A percentile compares a stretch with the other conserved stretches of the same genome.
Conservation (phyloP, 2,797 vertebrate genomes). For the Notamacropus eugenii region DNA sequence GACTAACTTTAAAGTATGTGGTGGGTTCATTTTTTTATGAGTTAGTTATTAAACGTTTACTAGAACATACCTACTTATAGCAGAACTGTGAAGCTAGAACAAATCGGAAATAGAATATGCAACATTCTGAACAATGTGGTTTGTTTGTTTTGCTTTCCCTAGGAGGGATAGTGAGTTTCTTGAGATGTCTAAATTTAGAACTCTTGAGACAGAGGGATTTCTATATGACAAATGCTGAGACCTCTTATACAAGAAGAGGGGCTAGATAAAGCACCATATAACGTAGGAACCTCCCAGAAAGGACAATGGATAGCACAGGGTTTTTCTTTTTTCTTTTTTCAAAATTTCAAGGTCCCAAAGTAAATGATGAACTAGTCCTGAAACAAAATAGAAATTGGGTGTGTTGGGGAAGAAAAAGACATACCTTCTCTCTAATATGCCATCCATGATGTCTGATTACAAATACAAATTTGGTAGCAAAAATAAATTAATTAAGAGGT, state of each 20-base stretch:
- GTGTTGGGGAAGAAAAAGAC: background rate
- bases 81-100: background rate
- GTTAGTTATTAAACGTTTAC: background rate
- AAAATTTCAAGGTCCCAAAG: background rate
- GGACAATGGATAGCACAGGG: background rate
- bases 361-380: background rate
- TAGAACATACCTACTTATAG: background rate
- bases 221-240: background rate
- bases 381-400: background rate
- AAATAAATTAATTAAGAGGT: background rate
- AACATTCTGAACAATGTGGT: background rate
- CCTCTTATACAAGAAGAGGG: background rate
- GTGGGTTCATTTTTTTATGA: background rate
- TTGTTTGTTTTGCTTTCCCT: background rate
- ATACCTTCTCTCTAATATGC: background rate
- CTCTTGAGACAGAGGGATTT: background rate
- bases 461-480: background rate
- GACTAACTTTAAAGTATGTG: background rate
- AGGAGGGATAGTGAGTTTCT: background rate
- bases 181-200: background rate
- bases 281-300: background rate
- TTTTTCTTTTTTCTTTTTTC: background rate
- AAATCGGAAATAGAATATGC: background rate
- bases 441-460: background rate
- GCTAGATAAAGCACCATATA: background rate